Evolutionary conservation across 1,140 invertebrate genomes (phyloP).

Genomic region (Hesperophylax magnus): DNA sequence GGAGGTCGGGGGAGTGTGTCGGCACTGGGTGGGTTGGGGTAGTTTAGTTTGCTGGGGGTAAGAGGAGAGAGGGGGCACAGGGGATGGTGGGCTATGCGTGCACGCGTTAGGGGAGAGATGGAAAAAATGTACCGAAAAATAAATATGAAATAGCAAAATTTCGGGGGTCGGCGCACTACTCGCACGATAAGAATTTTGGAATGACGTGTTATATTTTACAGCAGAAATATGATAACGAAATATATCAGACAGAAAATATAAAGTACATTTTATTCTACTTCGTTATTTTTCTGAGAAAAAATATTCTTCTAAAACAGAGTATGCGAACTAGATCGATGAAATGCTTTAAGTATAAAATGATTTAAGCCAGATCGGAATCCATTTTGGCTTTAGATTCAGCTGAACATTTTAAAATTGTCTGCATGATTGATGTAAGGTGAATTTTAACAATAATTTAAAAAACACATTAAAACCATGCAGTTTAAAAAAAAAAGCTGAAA

Average conservation of each 20-base stretch:
- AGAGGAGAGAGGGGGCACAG: constrained; percentile 10
- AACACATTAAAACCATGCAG: too few species aligned
- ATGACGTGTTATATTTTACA: constrained; percentile 32
- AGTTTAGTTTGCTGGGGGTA: constrained; percentile 1
- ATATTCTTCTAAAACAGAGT: too few species aligned
- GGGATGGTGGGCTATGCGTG: constrained; percentile 52
- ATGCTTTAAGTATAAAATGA: too few species aligned
- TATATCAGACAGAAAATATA: constrained; percentile 5
- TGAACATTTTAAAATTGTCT: too few species aligned
- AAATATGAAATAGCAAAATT: constrained; percentile 47
- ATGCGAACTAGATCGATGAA: too few species aligned
- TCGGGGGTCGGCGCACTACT: constrained; percentile 35
- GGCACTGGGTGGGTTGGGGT: constrained; percentile 21
- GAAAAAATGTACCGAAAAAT: constrained; percentile 55
- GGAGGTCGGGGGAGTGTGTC: constrained; percentile 30
- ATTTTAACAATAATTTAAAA: too few species aligned
- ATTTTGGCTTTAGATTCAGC: too few species aligned
- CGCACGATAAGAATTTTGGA: constrained; percentile 28
- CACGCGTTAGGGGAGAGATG: constrained; percentile 52
- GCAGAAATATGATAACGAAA: constrained; percentile 26
- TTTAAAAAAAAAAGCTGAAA: too few species aligned
- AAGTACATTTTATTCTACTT: too few species aligned
- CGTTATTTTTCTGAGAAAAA: too few species aligned
- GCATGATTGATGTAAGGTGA: too few species aligned
- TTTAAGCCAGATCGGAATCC: too few species aligned